A percentile compares a stretch with the other conserved stretches of the same genome.
Conservation (phyloP, 2,888 invertebrate species). For the Bugula neritina region DNA sequence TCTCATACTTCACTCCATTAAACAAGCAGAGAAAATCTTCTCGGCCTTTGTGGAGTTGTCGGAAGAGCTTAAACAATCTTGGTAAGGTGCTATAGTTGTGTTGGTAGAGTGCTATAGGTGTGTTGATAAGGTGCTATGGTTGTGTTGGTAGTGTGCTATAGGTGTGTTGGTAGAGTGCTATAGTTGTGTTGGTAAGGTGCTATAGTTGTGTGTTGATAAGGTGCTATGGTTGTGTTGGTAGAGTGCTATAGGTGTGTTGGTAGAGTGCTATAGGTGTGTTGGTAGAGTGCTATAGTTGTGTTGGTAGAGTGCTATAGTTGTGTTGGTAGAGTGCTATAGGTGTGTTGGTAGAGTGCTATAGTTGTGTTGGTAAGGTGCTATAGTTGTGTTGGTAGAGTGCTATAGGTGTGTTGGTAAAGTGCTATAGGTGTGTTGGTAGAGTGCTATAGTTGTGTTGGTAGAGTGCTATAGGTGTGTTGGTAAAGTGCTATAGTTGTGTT, state of each 20-base stretch:
- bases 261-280: background rate
- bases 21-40: conserved; percentile 16
- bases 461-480: background rate
- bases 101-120: no score
- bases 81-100: background rate
- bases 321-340: background rate
- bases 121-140: background rate
- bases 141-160: background rate
- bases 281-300: background rate
- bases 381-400: background rate
- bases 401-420: background rate
- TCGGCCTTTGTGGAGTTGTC: conserved; percentile 4
- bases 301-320: background rate
- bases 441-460: background rate
- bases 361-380: background rate
- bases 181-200: background rate
- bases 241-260: background rate
- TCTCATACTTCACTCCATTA: background rate
- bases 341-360: background rate
- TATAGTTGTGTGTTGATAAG: background rate
- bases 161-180: background rate
- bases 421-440: background rate
- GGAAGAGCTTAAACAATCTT: background rate
- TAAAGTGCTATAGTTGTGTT: background rate
- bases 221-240: background rate